These are phyloP conservation scores for Pandemis heparana DNA, from an alignment of 2,888 invertebrate genomes.

Conservation along the genomic window DNA sequence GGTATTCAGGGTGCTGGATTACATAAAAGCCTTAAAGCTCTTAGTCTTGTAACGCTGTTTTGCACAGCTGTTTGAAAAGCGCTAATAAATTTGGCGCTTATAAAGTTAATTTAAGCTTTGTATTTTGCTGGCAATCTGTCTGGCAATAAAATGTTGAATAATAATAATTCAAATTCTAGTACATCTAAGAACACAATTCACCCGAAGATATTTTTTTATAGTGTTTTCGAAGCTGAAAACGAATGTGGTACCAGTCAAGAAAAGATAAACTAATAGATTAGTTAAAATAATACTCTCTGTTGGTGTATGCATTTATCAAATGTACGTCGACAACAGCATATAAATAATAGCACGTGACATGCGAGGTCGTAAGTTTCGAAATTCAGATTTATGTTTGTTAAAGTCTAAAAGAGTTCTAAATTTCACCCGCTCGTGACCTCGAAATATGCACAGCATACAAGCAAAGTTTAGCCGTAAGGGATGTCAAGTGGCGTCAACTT, in stretches of 20 bases:
- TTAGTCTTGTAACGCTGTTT: background rate
- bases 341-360: constrained; percentile 8
- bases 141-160: too few relatives aligned
- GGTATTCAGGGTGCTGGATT: background rate
- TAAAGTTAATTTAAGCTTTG: background rate
- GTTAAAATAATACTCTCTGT: background rate
- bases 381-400: constrained; percentile 4
- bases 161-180: too few relatives aligned
- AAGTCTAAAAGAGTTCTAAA: background rate
- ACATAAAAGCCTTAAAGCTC: background rate
- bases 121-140: too few relatives aligned
- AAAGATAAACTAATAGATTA: background rate
- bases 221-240: too few relatives aligned
- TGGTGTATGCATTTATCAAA: background rate
- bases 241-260: background rate
- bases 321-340: background rate
- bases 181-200: too few relatives aligned
- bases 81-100: background rate
- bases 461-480: background rate
- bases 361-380: constrained; percentile 8
- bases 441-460: background rate
- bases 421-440: background rate
- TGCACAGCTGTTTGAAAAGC: background rate
- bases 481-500: background rate
- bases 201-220: too few relatives aligned